A percentile compares a stretch with the other conserved stretches of the same genome.
Evolutionary conservation across 1,140 invertebrate species (phyloP).

Genomic region (Rhagoletis zephyria): DNA sequence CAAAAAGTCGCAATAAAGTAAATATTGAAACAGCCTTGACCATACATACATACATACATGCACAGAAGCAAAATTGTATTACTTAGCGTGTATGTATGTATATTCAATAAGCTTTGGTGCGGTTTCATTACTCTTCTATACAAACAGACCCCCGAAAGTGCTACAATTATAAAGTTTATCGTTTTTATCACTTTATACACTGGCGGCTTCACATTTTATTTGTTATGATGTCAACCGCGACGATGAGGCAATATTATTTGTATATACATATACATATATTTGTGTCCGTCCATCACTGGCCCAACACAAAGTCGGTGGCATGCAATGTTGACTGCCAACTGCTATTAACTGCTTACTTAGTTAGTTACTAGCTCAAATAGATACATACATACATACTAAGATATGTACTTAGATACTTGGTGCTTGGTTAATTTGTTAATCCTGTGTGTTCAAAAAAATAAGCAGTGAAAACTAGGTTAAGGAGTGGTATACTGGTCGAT

Average conservation of each 20-base stretch:
- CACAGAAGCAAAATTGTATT: neutral
- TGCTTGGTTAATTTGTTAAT: conserved; percentile 46
- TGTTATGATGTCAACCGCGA: conserved; percentile 23
- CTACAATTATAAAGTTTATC: conserved; percentile 34
- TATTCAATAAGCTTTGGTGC: neutral
- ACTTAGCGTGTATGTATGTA: neutral
- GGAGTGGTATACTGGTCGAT: neutral
- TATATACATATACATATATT: neutral
- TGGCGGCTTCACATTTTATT: neutral
- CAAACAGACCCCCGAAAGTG: neutral
- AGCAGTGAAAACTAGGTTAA: conserved; percentile 12
- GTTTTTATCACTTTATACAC: conserved; percentile 18
- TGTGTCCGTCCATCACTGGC: neutral
- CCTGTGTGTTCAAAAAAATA: neutral
- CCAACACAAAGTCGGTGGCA: neutral
- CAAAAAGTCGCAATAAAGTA: conserved; percentile 26
- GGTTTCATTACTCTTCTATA: neutral
- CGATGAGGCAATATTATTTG: neutral
- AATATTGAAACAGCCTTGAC: conserved; percentile 49
- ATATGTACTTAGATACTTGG: neutral
- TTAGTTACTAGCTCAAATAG: neutral
- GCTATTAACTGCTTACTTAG: neutral
- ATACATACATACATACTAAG: neutral
- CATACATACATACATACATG: neutral
- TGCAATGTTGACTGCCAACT: neutral